Evolutionary conservation across 53 echinoderm and acorn worm species (phyloP), one percentile per base, ranked within the genome.

Genomic region (Glandiceps talaboti): DNA sequence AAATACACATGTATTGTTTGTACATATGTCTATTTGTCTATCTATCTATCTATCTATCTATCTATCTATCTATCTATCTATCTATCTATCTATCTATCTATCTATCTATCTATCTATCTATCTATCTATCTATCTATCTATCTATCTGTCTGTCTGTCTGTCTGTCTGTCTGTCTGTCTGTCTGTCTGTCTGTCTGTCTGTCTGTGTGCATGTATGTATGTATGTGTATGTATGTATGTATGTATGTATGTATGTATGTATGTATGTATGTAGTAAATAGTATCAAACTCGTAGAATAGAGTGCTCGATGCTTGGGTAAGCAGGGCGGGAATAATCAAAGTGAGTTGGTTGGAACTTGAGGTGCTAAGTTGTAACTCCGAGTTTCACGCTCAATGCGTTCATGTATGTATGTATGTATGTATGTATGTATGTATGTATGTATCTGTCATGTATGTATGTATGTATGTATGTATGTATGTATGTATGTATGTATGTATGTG

Each of bases 101-200:
- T 45, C 6, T 45, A 20, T 45, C 64, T 45, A 20, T 45, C 64
- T 45, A 20, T n/a, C 64, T 45, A 20, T 45, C 64, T 45, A 20
- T 45, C 64, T 45, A 20, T 45, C 64, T 45, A 20, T 45, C 64
- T 45, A 20, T n/a, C 64, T 45, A 20, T 45, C 64, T 45, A 20
- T 45, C 64, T 45, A 20, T 12, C 64, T 45, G 20, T 45, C 64
- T 45, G 6, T 45, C 6, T 45, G 6, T 45, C 64, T 45, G 64
- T 45, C 64, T 45, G 64, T 45, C 64, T 45, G 64, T 45, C 64
- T 45, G 64, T 45, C 64, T 45, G 64, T 45, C 64, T 45, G 64
- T 45, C 64, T 45, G 64, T 45, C 64, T 45, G 64, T 45, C 64
- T 45, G 64, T 45, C 64, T 45, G 64, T 45, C 64, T 45, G 64